Base-by-base conservation (phyloP, 2,113 vertebrate species). In the Nesogale talazaci region DNA sequence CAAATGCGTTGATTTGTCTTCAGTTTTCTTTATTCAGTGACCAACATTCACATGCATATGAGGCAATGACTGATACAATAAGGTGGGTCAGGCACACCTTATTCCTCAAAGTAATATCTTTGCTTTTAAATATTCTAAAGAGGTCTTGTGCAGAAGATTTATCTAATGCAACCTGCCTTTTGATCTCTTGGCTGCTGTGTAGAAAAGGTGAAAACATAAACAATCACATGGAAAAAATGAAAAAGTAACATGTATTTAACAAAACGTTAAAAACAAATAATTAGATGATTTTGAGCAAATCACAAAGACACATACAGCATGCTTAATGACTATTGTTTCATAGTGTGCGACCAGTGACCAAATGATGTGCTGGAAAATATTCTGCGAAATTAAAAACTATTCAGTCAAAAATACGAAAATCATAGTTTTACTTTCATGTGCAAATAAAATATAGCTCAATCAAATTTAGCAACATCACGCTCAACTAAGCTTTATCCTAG, bases 401-500 rank as follows among this genome's bases (percentile, higher is more conserved):
- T 88, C 52, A 77, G 20, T 83, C 29, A 83, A 91, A 4, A 65
- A 31, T 67, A 86, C 63, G 42, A 77, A 84, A 89, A 57, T 1
- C 15, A 67, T 40, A 65, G 6, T 70, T 65, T 65, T 65, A 5
- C 20, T 65, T 65, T 27, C 29, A 27, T 65, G 63, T 10, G 63
- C 74, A 78, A 81, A 36, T 87, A 76, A 82, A 93, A 74, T 85
- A 81, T 59, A 81, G 77, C 16, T 20, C 46, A 86, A 61, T 77
- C 14, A 92, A 88, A 77, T 88, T 77, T 12, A 93, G 12, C 22
- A 89, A 20, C 9, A 74, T 83, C 31, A 94, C 38, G 40, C 5
- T 42, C 31, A 81, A 95, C 27, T 86, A 90, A 15, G 17, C 57
- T 92, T 86, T 67, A 92, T 87, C 63, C 14, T 57, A 94, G 67